Evolutionary conservation across 2,888 invertebrate genomes (phyloP).

Genomic region (Meteorus colon): DNA sequence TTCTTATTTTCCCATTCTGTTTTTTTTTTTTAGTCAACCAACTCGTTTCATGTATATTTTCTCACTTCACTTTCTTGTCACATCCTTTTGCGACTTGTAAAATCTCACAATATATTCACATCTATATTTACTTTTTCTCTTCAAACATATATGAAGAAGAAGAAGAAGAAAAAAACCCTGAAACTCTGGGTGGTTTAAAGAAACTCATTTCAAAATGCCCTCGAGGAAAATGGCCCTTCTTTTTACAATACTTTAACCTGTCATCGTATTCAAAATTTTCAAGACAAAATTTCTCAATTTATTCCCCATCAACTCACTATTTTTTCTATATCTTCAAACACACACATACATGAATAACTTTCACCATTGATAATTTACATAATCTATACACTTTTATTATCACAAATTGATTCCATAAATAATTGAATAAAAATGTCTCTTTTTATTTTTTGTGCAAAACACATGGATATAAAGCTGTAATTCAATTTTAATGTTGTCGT

Average conservation of each 20-base stretch:
- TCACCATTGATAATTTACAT: too few species aligned
- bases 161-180: not conserved
- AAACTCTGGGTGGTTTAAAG: slow-evolving; percentile 31
- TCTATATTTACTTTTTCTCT: slow-evolving; percentile 2
- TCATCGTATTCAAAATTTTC: not conserved
- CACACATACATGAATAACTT: too few species aligned
- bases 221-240: slow-evolving; percentile 40
- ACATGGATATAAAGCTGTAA: not conserved
- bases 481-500: slow-evolving; percentile 3
- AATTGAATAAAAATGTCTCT: not conserved
- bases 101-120: not conserved
- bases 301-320: too few species aligned
- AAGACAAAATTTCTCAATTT: not conserved
- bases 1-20: not conserved
- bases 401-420: not conserved
- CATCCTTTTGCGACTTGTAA: not conserved
- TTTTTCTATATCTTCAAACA: too few species aligned
- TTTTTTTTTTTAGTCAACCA: not conserved
- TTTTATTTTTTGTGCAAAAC: not conserved
- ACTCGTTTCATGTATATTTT: not conserved
- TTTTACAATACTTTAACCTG: not conserved
- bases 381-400: too few species aligned
- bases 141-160: not conserved
- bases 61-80: not conserved
- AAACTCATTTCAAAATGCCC: slow-evolving; percentile 49